phyloP scores from a whole-genome alignment of 2,113 vertebrate genomes.

The Trematocara zebra region DNA sequence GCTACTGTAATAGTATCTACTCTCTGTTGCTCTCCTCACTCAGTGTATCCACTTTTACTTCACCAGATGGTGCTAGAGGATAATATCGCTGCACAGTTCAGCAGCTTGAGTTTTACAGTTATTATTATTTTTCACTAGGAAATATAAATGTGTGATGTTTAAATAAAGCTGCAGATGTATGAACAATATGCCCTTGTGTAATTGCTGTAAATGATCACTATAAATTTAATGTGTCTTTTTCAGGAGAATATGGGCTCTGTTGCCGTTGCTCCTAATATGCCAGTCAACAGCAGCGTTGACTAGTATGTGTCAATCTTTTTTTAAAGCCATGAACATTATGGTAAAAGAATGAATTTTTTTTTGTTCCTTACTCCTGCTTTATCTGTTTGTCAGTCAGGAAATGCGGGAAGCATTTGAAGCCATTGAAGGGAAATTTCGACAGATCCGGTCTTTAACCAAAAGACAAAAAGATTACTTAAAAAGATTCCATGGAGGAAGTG shows the following conservation, averaged over 20 bases:
- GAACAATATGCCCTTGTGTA: neutral
- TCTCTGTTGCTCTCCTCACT: neutral
- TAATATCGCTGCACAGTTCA: conserved; percentile 22
- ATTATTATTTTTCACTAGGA: neutral
- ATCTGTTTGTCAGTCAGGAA: conserved; percentile 77
- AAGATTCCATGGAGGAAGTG: conserved; percentile 81
- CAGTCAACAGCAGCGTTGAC: conserved; percentile 45
- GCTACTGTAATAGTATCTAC: neutral
- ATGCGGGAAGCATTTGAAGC: conserved; percentile 82
- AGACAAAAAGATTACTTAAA: conserved; percentile 90
- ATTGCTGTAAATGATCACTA: neutral
- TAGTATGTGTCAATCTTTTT: conserved; percentile 54
- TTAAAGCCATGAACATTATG: neutral
- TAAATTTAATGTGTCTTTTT: conserved; percentile 32
- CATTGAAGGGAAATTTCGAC: conserved; percentile 90
- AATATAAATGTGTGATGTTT: neutral
- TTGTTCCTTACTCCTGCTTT: neutral
- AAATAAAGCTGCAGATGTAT: neutral
- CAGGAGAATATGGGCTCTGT: conserved; percentile 51
- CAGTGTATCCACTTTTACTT: conserved; percentile 31
- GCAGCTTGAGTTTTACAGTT: neutral
- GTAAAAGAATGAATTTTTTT: neutral
- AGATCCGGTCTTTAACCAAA: conserved; percentile 83
- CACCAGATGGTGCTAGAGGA: conserved; percentile 78
- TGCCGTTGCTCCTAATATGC: conserved; percentile 20